These are phyloP conservation scores for Phocides pigmalion DNA, from an alignment of 1,140 invertebrate genomes.

Conservation along the genomic window DNA sequence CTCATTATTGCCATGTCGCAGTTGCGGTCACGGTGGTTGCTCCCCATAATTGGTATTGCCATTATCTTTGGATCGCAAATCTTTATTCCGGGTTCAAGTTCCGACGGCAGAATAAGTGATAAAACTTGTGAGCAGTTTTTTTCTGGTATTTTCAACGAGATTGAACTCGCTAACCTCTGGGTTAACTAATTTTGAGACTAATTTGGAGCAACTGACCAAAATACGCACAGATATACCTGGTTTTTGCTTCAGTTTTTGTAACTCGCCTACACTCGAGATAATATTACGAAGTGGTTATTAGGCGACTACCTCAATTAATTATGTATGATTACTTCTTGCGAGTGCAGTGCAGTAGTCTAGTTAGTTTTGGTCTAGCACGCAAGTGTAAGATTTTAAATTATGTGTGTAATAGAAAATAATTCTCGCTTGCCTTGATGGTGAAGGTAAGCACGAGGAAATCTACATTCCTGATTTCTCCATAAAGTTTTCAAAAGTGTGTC, in stretches of 20 bases:
- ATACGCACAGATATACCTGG: slow-evolving; percentile 16
- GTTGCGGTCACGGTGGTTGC: slow-evolving; percentile 23
- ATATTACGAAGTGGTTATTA: too few relatives aligned
- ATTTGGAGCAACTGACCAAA: slow-evolving; percentile 8
- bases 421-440: too few relatives aligned
- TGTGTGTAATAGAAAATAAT: too few relatives aligned
- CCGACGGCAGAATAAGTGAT: neutral
- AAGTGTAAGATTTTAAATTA: too few relatives aligned
- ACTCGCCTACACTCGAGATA: too few relatives aligned
- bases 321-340: too few relatives aligned
- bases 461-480: too few relatives aligned
- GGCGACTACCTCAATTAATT: neutral
- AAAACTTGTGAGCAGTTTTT: slow-evolving; percentile 4
- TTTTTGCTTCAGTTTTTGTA: neutral
- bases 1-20: slow-evolving; percentile 16
- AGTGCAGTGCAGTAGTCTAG: too few relatives aligned
- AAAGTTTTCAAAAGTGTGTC: too few relatives aligned
- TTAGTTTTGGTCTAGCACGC: too few relatives aligned
- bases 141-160: slow-evolving; percentile 12
- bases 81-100: slow-evolving; percentile 10
- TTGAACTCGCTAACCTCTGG: slow-evolving; percentile 25
- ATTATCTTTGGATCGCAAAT: slow-evolving; percentile 24
- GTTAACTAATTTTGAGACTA: slow-evolving; percentile 2
- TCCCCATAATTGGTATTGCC: slow-evolving; percentile 10
- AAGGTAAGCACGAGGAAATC: too few relatives aligned